phyloP scores from a whole-genome alignment of 1,140 invertebrate species.

The Lucilia sericata region DNA sequence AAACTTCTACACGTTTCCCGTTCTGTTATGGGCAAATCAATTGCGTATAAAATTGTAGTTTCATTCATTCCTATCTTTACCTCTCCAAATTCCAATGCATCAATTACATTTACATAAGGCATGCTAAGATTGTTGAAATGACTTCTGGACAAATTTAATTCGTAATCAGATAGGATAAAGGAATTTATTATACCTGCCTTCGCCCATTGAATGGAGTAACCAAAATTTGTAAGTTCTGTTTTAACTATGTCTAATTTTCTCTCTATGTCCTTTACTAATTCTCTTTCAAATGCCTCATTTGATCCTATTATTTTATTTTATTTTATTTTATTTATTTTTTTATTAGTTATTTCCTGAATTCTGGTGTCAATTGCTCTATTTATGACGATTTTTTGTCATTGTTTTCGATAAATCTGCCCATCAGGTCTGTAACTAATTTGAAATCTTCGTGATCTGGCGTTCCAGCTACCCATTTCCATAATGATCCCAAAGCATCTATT shows the following conservation, averaged over 20 bases:
- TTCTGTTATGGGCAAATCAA: no score
- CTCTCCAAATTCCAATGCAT: no score
- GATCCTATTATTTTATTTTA: neutral
- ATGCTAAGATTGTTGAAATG: no score
- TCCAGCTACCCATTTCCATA: neutral
- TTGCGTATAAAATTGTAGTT: no score
- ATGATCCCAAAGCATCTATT: neutral
- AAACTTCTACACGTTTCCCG: no score
- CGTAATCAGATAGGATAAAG: no score
- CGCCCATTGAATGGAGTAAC: neutral
- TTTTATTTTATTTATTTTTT: neutral
- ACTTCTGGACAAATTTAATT: no score
- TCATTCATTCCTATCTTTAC: no score
- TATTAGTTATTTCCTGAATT: neutral
- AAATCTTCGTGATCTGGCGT: neutral
- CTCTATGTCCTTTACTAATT: neutral
- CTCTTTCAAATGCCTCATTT: neutral
- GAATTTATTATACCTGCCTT: neutral
- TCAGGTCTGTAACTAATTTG: neutral
- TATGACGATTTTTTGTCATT: neutral
- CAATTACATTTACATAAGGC: no score
- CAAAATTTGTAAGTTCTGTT: neutral
- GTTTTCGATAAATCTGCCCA: neutral
- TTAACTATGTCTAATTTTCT: neutral
- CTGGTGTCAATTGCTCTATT: neutral